Conservation (phyloP, 2,113 vertebrate genomes). For the Pedetes capensis region DNA sequence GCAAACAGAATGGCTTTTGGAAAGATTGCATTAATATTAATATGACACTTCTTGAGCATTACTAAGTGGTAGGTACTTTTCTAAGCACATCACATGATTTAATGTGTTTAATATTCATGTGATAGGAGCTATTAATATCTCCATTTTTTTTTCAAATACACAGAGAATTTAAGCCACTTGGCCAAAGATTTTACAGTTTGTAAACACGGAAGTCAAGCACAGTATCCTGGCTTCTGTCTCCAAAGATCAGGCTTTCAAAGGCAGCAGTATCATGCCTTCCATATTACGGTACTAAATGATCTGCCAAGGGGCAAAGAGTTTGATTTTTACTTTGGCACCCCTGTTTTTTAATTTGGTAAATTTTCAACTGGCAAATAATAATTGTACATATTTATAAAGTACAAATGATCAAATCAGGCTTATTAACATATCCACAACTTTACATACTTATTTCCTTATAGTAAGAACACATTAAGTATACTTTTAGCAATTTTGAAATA, state of each 20-base stretch:
- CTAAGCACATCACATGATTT: background rate
- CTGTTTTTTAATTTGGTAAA: background rate
- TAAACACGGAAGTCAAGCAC: background rate
- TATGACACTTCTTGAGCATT: background rate
- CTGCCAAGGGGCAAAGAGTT: background rate
- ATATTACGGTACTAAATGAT: background rate
- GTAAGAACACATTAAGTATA: background rate
- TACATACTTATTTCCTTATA: background rate
- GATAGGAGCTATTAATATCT: background rate
- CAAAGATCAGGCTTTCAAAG: background rate
- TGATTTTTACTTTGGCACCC: background rate
- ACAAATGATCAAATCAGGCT: background rate
- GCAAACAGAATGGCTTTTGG: background rate
- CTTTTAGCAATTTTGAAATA: background rate
- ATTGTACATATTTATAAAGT: background rate
- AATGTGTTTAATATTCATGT: slow-evolving; percentile 32
- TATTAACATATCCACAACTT: background rate
- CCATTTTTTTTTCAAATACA: background rate
- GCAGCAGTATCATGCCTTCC: background rate
- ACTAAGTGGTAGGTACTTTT: background rate
- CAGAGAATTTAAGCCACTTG: background rate
- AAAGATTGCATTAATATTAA: slow-evolving; percentile 21
- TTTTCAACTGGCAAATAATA: background rate
- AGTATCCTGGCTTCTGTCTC: background rate
- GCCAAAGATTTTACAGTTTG: background rate